Evolutionary conservation across 2,888 invertebrate species (phyloP).

Genomic region (Petrophora chlorosata): DNA sequence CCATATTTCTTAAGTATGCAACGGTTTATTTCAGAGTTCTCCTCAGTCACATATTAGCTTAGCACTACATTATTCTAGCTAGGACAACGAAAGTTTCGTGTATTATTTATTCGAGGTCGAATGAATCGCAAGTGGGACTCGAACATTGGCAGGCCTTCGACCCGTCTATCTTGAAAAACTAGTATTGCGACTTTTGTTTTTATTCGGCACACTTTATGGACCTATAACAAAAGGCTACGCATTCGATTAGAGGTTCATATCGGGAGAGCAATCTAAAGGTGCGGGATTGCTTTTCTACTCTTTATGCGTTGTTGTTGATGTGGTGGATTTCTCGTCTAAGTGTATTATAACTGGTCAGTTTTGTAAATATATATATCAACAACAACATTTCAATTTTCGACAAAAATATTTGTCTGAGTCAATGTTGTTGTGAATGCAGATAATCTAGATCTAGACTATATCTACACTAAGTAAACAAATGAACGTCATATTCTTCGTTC

Average conservation of each 20-base stretch:
- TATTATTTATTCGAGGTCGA: slow-evolving; percentile 62
- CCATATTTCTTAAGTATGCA: slow-evolving; percentile 5
- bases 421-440: too few species aligned
- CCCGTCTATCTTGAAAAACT: slow-evolving; percentile 73
- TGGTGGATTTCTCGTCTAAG: not conserved
- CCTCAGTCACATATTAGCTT: slow-evolving; percentile 10
- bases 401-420: too few species aligned
- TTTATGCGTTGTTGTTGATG: not conserved
- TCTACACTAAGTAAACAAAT: too few species aligned
- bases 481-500: too few species aligned
- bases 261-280: slow-evolving; percentile 7
- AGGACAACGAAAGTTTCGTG: slow-evolving; percentile 58
- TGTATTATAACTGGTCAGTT: too few species aligned
- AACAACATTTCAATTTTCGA: too few species aligned
- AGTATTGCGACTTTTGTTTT: slow-evolving; percentile 77
- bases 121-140: slow-evolving; percentile 62
- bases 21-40: slow-evolving; percentile 11
- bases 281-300: not conserved
- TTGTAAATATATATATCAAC: too few species aligned
- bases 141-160: slow-evolving; percentile 55
- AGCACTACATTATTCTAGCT: slow-evolving; percentile 35
- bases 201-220: slow-evolving; percentile 56
- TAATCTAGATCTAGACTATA: too few species aligned
- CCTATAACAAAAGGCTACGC: slow-evolving; percentile 49
- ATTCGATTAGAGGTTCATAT: slow-evolving; percentile 33